Conservation (phyloP, 2,113 vertebrate genomes). For the Balaenoptera acutorostrata region DNA sequence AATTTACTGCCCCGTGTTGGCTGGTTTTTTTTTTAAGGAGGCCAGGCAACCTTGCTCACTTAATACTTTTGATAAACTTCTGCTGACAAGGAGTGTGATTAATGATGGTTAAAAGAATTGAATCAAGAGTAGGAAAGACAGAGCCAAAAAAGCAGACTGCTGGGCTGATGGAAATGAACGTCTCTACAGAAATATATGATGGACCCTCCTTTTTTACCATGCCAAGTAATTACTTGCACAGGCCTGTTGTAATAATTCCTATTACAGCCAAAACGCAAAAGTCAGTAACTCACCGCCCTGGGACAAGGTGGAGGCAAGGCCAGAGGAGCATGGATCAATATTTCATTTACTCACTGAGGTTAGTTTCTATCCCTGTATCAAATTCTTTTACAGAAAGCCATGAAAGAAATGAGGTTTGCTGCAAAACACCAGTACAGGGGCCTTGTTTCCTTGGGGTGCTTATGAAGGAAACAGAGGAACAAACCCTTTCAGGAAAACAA, state of each 20-base stretch:
- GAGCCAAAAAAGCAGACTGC: slow-evolving; percentile 87
- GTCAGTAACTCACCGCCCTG: slow-evolving; percentile 97
- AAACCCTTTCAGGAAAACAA: slow-evolving; percentile 85
- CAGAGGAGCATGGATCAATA: slow-evolving; percentile 97
- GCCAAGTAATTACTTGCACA: slow-evolving; percentile 98
- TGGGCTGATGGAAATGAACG: slow-evolving; percentile 92
- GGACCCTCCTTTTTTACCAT: slow-evolving; percentile 91
- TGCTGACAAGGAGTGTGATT: slow-evolving; percentile 92
- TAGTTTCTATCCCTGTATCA: slow-evolving; percentile 94
- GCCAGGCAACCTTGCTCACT: slow-evolving; percentile 83
- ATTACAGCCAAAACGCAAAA: slow-evolving; percentile 99
- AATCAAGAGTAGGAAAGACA: slow-evolving; percentile 94
- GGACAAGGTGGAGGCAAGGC: slow-evolving; percentile 99
- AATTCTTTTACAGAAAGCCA: slow-evolving; percentile 92
- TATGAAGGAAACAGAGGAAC: slow-evolving; percentile 76
- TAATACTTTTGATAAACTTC: slow-evolving; percentile 96
- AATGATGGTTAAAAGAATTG: slow-evolving; percentile 95
- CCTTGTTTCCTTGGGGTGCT: slow-evolving; percentile 93
- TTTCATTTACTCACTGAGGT: slow-evolving; percentile 99
- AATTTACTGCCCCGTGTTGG: slow-evolving; percentile 83
- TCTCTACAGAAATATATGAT: slow-evolving; percentile 95
- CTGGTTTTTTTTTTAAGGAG: slow-evolving; percentile 75
- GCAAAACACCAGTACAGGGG: slow-evolving; percentile 87
- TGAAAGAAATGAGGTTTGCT: slow-evolving; percentile 92
- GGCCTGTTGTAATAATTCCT: slow-evolving; percentile 99